Base-by-base conservation (phyloP, 2,113 vertebrate species). In the Sardina pilchardus region DNA sequence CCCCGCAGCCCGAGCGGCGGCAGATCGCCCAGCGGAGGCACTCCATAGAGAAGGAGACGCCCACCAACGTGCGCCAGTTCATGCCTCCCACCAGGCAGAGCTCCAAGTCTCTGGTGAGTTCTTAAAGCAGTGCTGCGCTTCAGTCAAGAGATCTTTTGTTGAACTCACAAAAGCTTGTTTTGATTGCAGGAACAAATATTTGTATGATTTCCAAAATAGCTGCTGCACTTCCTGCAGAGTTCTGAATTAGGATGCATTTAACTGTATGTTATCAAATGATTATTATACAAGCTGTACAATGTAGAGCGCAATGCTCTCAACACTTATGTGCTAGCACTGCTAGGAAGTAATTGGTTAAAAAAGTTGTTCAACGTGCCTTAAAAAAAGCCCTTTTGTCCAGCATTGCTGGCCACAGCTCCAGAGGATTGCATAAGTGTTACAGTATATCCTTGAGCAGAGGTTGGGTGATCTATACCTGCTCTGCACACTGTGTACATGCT, bases 31-130 rank as follows among this genome's bases (percentile, higher is more conserved):
- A 97, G 93, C 96, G 98, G 86, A 95, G 98, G 82, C 98, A 99
- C 93, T 99, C 98, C 89, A 99, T 99, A 34, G 98, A 99, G 91
- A 99, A 99, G 92, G 98, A 99, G 91, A 99, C 97, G 0, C 98
- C 98, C 82, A 99, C 98, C 39, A 98, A 96, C 0, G 96, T 99
- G 84, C 95, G 97, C 45, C 97, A 95, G 87, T 99, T 99, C 89
- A 92, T 96, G 89, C 97, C 97, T 0, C 97, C 97, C 0, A 96
- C 96, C 86, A 96, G 96, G 91, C 95, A 98, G 92, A 98, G 94
- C 90, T 99, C 98, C 86, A 97, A 96, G 89, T 99, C 98, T 89
- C 95, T 99, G 92, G 98, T 99, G 94, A 97, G 97, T 96, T 4
- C 34, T 71, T 16, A 24, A 47, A 6, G 42, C 59, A 78, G 26